These are phyloP conservation scores for Drosophila arizonae DNA, from an alignment of 1,140 invertebrate species.

Conservation along the genomic window DNA sequence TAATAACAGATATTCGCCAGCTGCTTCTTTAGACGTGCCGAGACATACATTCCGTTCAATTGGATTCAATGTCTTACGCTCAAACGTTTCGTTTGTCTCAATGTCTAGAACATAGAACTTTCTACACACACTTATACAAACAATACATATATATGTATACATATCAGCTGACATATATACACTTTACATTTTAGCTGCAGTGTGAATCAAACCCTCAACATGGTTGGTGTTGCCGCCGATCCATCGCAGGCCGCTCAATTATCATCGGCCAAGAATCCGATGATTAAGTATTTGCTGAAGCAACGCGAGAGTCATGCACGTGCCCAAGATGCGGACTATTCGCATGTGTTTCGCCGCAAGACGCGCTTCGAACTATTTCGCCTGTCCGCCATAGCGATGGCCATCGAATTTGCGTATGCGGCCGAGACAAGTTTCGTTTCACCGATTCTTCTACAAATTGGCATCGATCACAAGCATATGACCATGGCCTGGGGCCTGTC, in stretches of 20 bases:
- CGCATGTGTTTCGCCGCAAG: constrained; percentile 85
- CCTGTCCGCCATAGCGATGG: constrained; percentile 91
- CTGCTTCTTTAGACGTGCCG: constrained; percentile 47
- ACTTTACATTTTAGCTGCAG: constrained; percentile 14
- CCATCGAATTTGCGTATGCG: constrained; percentile 94
- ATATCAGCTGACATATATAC: background rate
- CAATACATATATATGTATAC: background rate
- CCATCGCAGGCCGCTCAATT: constrained; percentile 52
- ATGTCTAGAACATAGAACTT: background rate
- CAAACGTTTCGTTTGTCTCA: constrained; percentile 5
- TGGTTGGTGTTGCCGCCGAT: constrained; percentile 70
- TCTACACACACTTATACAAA: background rate
- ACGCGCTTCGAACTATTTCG: constrained; percentile 88
- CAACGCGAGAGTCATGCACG: constrained; percentile 74
- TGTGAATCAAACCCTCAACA: constrained; percentile 27
- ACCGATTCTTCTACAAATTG: constrained; percentile 91
- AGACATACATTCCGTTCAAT: constrained; percentile 61
- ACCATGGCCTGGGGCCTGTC: constrained; percentile 93
- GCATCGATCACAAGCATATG: constrained; percentile 89
- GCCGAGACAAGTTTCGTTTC: constrained; percentile 95
- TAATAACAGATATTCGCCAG: constrained; percentile 56
- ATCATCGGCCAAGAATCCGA: constrained; percentile 72
- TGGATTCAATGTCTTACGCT: constrained; percentile 65
- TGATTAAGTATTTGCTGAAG: constrained; percentile 80
- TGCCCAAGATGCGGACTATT: constrained; percentile 81